Evolutionary conservation across 2,113 vertebrate genomes (phyloP).

Genomic region (Gambusia holbrooki): DNA sequence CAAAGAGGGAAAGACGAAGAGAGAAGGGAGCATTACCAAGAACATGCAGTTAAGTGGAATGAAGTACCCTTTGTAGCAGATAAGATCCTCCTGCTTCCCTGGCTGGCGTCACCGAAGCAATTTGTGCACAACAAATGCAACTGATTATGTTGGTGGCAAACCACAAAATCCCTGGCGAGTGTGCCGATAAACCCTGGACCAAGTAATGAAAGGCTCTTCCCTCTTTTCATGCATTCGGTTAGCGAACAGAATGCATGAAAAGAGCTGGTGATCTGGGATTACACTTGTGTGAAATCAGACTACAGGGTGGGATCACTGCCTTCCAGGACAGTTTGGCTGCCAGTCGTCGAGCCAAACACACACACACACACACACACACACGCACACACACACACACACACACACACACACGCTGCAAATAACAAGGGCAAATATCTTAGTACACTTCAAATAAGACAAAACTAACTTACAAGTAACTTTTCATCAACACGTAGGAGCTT

Average conservation of each 20-base stretch:
- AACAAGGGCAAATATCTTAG: too few species aligned
- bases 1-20: conserved; percentile 48
- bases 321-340: conserved; percentile 31
- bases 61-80: conserved; percentile 72
- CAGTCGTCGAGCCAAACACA: neutral
- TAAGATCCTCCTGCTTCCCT: conserved; percentile 70
- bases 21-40: conserved; percentile 50
- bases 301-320: conserved; percentile 61
- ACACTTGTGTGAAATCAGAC: conserved; percentile 32
- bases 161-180: conserved; percentile 35
- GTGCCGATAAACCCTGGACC: conserved; percentile 32
- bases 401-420: too few species aligned
- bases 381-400: too few species aligned
- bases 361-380: neutral
- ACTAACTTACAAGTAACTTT: too few species aligned
- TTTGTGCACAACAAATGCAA: conserved; percentile 50
- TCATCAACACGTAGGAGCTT: too few species aligned
- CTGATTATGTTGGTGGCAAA: conserved; percentile 50
- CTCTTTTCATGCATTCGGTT: neutral
- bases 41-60: conserved; percentile 71
- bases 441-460: too few species aligned
- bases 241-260: neutral
- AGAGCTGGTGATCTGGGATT: conserved; percentile 5
- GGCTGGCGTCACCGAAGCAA: conserved; percentile 50
- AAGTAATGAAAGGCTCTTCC: conserved; percentile 32